Conservation (phyloP, 2,888 invertebrate genomes). For the Meliscaeva auricollis region DNA sequence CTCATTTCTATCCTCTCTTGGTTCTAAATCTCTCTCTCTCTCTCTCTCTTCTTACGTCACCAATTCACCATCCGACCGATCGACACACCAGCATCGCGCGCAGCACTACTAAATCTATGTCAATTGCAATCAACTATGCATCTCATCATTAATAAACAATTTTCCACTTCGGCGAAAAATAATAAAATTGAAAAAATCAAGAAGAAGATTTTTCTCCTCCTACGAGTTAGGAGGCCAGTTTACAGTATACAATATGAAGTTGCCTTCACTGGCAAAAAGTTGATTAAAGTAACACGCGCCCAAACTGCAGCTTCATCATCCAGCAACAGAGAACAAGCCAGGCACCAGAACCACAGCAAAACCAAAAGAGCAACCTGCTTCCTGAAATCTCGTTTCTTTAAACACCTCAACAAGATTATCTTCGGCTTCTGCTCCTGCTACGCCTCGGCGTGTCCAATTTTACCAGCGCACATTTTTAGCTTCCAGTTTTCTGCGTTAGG, state of each 20-base stretch:
- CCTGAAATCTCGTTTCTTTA: constrained; percentile 66
- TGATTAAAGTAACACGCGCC: constrained; percentile 67
- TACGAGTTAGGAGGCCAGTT: constrained; percentile 32
- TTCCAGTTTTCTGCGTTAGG: constrained; percentile 59
- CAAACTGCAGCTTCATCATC: constrained; percentile 9
- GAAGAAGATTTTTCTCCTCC: constrained; percentile 48
- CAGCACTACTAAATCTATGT: constrained; percentile 61
- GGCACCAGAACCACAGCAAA: background rate
- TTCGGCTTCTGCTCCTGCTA: constrained; percentile 42
- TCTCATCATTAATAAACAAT: constrained; percentile 72
- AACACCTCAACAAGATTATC: constrained; percentile 71
- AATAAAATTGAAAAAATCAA: background rate
- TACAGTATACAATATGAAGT: background rate
- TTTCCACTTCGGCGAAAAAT: constrained; percentile 56
- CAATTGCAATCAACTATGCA: constrained; percentile 68
- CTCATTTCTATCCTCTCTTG: background rate
- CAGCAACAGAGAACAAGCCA: background rate
- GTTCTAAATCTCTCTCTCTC: background rate
- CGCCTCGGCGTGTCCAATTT: constrained; percentile 43
- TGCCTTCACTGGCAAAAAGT: constrained; percentile 37
- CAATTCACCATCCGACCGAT: constrained; percentile 1
- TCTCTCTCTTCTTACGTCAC: constrained; percentile 49
- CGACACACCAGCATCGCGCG: background rate
- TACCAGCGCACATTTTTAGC: constrained; percentile 36
- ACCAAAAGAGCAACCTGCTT: constrained; percentile 54